Evolutionary conservation across 1,140 invertebrate genomes (phyloP), one percentile per base, ranked within the genome.

Genomic region (Aphelinus certus): DNA sequence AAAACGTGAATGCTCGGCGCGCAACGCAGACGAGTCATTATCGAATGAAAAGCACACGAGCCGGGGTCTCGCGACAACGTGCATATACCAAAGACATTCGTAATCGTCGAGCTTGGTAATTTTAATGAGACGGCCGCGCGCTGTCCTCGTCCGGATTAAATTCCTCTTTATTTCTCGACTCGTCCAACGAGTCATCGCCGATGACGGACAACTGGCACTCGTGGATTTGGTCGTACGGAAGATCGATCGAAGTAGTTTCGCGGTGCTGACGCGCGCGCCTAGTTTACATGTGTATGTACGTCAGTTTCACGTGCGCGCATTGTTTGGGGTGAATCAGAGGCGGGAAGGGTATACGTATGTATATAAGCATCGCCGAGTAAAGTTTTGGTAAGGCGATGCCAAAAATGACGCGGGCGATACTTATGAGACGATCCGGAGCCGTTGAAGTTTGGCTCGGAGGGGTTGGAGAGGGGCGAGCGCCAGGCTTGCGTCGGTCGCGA

Each of bases 401-500:
- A 47, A 67, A 55, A 61, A 61, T 62, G 56, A 67, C 64, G 49
- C 57, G 1, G 48, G n/a, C 3, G 64, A 69, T 63, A 63, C 58
- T 74, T 63, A 47, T 4, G 49, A 26, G 48, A 45, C 61, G 48
- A 65, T 56, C 56, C 10, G 7, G 66, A 64, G 61, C 43, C n/a
- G 7, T 6, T 63, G 67, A 73, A 73, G 73, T 75, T 79, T 76
- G 75, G 73, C 78, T 76, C 77, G 73, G 77, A 71, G 67, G 75
- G 63, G 76, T 57, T 68, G 77, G 76, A 76, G 80, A 64, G 76
- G 77, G 77, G 78, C 70, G 65, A 7, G 46, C n/a, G n/a, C 47
- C 7, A 26, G 46, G 56, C 43, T 48, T 26, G 7, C 51, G 7
- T 56, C 53, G 4, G 77, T 82, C 79, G 77, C 81, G 83, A 85